These are phyloP conservation scores for Drosophila conformis DNA, from an alignment of 2,888 invertebrate species.

Conservation along the genomic window DNA sequence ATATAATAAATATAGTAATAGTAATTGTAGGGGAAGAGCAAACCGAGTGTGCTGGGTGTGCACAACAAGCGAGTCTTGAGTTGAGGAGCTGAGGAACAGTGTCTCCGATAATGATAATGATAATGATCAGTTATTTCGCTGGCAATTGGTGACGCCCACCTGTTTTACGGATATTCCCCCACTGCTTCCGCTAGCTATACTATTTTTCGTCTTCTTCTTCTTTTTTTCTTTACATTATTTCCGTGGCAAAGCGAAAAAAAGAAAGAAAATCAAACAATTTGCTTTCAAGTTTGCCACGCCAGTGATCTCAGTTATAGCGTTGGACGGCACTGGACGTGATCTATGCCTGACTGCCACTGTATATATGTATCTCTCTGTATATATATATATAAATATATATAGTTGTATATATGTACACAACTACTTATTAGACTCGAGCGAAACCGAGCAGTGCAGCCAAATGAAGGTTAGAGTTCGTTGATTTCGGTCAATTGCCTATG, in stretches of 20 bases:
- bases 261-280: constrained; percentile 57
- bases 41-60: background rate
- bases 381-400: background rate
- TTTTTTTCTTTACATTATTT: constrained; percentile 58
- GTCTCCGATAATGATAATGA: background rate
- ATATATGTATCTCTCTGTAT: background rate
- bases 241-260: constrained; percentile 44
- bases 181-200: constrained; percentile 46
- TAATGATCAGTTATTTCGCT: constrained; percentile 1
- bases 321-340: constrained; percentile 44
- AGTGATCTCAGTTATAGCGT: constrained; percentile 30
- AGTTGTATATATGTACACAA: constrained; percentile 1
- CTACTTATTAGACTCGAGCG: background rate
- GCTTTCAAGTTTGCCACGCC: constrained; percentile 56
- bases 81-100: background rate
- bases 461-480: constrained; percentile 76
- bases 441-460: constrained; percentile 30
- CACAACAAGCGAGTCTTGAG: background rate
- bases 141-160: constrained; percentile 31
- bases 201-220: background rate
- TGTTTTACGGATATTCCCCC: constrained; percentile 42
- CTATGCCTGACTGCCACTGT: constrained; percentile 35
- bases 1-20: background rate
- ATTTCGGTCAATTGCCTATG: constrained; percentile 44
- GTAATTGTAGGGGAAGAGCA: background rate